These are phyloP conservation scores for Myotis myotis DNA, from an alignment of 2,797 vertebrate species.

Conservation along the genomic window DNA sequence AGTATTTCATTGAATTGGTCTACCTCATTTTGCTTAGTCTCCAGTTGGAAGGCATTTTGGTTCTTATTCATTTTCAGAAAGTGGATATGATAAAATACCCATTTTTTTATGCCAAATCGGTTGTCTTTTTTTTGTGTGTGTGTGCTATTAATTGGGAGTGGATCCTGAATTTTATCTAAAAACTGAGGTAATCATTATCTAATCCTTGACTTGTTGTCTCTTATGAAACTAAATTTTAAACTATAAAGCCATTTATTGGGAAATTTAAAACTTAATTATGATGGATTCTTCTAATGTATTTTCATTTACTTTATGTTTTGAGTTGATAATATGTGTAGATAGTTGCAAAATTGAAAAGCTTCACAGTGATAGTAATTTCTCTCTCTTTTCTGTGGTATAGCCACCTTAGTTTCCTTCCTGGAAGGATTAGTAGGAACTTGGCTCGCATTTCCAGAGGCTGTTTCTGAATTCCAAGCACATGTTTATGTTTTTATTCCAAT, in stretches of 20 bases:
- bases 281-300: background rate
- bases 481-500: background rate
- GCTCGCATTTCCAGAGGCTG: background rate
- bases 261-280: background rate
- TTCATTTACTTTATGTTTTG: background rate
- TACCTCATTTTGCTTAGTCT: background rate
- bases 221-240: background rate
- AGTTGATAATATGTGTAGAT: background rate
- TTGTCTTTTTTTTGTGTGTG: background rate
- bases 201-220: background rate
- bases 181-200: background rate
- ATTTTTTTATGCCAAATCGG: background rate
- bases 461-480: background rate
- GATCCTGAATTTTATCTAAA: background rate
- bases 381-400: background rate
- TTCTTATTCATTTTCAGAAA: background rate
- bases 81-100: background rate
- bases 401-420: background rate
- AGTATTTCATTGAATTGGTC: background rate
- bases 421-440: background rate
- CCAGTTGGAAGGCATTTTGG: background rate
- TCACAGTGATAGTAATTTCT: background rate
- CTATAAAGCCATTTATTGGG: background rate
- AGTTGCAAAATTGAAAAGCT: background rate
- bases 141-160: background rate